Conservation (phyloP, 2,113 vertebrate genomes). For the Camarhynchus parvulus region DNA sequence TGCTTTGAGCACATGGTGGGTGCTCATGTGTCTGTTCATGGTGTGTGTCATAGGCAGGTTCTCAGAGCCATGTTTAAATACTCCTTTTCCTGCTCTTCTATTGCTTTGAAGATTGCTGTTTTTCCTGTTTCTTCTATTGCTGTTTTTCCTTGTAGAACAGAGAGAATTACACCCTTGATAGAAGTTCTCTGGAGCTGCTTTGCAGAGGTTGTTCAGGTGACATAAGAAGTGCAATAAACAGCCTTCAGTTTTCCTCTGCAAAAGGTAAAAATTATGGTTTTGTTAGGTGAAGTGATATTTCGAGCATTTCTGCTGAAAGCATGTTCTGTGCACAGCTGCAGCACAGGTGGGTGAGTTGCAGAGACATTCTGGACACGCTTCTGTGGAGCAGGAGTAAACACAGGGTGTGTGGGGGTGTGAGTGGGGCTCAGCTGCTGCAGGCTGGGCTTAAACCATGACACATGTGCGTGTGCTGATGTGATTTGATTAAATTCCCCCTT, state of each 20-base stretch:
- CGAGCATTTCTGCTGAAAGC: neutral
- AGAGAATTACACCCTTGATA: conserved; percentile 75
- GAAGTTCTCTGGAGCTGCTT: conserved; percentile 80
- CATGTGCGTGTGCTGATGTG: neutral
- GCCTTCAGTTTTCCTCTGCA: conserved; percentile 89
- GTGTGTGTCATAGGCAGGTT: neutral
- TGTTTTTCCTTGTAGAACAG: conserved; percentile 76
- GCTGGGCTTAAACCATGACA: neutral
- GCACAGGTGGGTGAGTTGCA: neutral
- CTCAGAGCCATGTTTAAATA: neutral
- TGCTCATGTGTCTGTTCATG: neutral
- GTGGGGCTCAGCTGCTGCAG: neutral
- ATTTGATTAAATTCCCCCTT: neutral
- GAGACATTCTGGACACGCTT: neutral
- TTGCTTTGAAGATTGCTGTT: neutral
- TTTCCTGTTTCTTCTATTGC: neutral
- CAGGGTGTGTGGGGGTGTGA: neutral
- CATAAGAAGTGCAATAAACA: conserved; percentile 94
- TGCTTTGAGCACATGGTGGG: neutral
- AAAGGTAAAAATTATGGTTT: conserved; percentile 72
- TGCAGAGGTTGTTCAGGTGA: conserved; percentile 92
- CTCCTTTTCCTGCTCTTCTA: neutral
- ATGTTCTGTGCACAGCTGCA: neutral
- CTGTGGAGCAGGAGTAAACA: neutral
- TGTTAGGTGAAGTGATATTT: neutral